Evolutionary conservation across 2,888 invertebrate species (phyloP).

Genomic region (Oscheius sp.): DNA sequence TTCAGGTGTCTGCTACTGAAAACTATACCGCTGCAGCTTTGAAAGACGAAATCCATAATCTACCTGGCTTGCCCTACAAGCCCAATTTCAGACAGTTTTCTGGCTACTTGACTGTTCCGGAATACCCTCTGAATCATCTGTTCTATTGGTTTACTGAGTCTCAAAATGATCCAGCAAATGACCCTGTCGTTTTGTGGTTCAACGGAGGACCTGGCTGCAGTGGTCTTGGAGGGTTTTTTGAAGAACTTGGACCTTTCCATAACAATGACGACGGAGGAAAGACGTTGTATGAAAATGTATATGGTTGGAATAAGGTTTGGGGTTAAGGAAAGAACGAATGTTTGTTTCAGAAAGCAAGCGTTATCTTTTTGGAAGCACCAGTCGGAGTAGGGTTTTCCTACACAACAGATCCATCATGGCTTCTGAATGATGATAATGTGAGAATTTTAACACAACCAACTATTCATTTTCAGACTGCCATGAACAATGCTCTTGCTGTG

Average conservation of each 20-base stretch:
- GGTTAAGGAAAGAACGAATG: background rate
- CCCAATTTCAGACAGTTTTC: slow-evolving; percentile 27
- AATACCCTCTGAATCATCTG: slow-evolving; percentile 18
- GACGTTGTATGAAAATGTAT: slow-evolving; percentile 60
- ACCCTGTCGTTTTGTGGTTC: slow-evolving; percentile 55
- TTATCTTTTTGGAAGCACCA: slow-evolving; percentile 77
- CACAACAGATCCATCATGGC: slow-evolving; percentile 74
- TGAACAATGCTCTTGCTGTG: slow-evolving; percentile 75
- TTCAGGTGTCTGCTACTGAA: background rate
- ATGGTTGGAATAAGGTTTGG: slow-evolving; percentile 65
- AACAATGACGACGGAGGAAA: slow-evolving; percentile 53
- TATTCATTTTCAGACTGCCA: slow-evolving; percentile 72
- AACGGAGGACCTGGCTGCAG: slow-evolving; percentile 63
- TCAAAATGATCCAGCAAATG: slow-evolving; percentile 45
- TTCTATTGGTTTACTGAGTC: slow-evolving; percentile 49
- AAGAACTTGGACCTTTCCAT: slow-evolving; percentile 75
- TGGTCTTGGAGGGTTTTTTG: slow-evolving; percentile 71
- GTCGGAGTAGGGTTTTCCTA: slow-evolving; percentile 78
- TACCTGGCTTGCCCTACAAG: slow-evolving; percentile 36
- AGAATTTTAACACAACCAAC: background rate
- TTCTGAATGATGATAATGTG: slow-evolving; percentile 62
- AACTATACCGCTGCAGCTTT: slow-evolving; percentile 21
- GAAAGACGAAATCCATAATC: slow-evolving; percentile 20
- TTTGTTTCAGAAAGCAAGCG: slow-evolving; percentile 60
- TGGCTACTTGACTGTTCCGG: slow-evolving; percentile 23